Evolutionary conservation across 1,140 invertebrate species (phyloP), one percentile per base, ranked within the genome.

Genomic region (Sweltsa coloradensis): DNA sequence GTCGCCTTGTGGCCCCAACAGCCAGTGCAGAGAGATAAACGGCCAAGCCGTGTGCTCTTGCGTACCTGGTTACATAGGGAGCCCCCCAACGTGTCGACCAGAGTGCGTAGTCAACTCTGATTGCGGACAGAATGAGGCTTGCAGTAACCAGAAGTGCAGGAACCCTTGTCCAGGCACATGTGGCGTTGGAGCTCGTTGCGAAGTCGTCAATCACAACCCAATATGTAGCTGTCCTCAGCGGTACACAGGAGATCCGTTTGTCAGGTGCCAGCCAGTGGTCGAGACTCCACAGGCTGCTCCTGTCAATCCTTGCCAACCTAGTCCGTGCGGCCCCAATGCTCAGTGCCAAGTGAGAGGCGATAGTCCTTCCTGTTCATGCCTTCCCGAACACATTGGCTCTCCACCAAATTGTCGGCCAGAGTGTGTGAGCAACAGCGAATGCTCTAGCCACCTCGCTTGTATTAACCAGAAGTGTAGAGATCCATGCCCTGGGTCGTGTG

Each of bases 91-190:
- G 43, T 89, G 86, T 59, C 71, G 81, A 56, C 82, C 84, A 34
- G 83, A 89, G 60, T 88, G 84, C 59, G 67, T 77, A 1, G 58
- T 79, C 7, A 83, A 80, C 63, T 77, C 78, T 18, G 86, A 90
- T 54, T 49, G 50, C 23, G 13, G 9, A 7, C 49, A 23, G 14
- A 73, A 71, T 51, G 68, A 71, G 62, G 76, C 82, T n/a, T 88
- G 84, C 55, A 69, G 77, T 13, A 79, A 76, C 58, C 78, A 83
- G 50, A 81, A 78, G 64, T 88, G 84, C 59, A 65, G 60, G 24
- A 73, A 87, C 64, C 83, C 85, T 31, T 88, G 83, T 55, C 66
- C 74, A 18, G 81, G 78, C 43, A 73, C 78, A 5, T 89, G 85
- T 58, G 84, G 83, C 39, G 62, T 74, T 49, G 76, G 79, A 58